These are phyloP conservation scores for Plemyria rubiginata DNA, from an alignment of 2,888 invertebrate genomes.

Conservation along the genomic window DNA sequence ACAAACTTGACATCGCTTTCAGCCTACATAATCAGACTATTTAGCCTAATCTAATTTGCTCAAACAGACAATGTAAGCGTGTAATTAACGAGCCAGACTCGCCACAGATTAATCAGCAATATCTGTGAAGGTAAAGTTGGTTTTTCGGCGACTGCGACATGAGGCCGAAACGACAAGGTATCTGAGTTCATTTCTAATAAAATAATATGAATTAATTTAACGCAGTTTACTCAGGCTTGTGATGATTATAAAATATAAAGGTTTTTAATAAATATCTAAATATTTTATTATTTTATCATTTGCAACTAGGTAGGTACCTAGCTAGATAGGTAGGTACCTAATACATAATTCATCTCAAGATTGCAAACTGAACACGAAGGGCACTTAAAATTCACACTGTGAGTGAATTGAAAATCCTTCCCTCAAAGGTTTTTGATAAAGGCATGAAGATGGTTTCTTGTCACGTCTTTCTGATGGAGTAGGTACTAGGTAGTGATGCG, in stretches of 20 bases:
- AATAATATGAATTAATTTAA: neutral
- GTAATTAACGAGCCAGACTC: conserved; percentile 40
- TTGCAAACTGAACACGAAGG: conserved; percentile 50
- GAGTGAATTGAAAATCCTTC: conserved; percentile 57
- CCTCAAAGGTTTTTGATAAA: conserved; percentile 53
- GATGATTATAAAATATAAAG: no score
- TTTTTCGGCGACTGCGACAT: conserved; percentile 4
- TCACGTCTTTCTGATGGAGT: conserved; percentile 51
- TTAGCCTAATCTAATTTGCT: conserved; percentile 39
- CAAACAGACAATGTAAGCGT: conserved; percentile 37
- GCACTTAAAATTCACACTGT: conserved; percentile 52
- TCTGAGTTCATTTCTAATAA: neutral
- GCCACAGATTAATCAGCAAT: conserved; percentile 39
- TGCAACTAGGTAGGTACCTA: neutral
- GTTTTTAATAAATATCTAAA: no score
- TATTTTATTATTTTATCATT: no score
- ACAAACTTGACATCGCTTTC: conserved; percentile 23
- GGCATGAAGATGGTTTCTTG: conserved; percentile 51
- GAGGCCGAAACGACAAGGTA: neutral
- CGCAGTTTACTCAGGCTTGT: neutral
- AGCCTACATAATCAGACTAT: conserved; percentile 23
- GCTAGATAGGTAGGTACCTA: neutral
- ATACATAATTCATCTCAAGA: conserved; percentile 37
- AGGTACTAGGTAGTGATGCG: conserved; percentile 51
- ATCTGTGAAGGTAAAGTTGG: conserved; percentile 19